Evolutionary conservation across 2,888 invertebrate genomes (phyloP).

Genomic region (Atethmia centrago): DNA sequence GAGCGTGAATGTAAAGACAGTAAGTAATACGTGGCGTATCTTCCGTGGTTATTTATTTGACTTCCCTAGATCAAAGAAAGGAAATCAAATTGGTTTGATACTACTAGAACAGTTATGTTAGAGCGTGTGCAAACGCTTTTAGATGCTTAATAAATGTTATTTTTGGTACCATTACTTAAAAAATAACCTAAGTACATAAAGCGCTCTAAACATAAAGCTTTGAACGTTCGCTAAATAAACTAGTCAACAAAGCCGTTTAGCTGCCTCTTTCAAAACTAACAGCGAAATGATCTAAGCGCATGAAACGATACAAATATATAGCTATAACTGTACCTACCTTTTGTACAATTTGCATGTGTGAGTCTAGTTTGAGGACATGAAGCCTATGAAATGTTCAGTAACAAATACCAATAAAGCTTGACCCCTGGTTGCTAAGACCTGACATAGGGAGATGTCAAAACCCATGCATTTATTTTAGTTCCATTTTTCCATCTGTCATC

Average conservation of each 20-base stretch:
- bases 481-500: background rate
- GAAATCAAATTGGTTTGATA: background rate
- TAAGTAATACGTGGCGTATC: background rate
- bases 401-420: conserved; percentile 11
- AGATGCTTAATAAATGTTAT: background rate
- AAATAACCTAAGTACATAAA: background rate
- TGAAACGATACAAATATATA: conserved; percentile 1
- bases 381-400: conserved; percentile 58
- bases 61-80: background rate
- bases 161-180: background rate
- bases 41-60: background rate
- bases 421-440: background rate
- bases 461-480: background rate
- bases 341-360: conserved; percentile 37
- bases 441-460: background rate
- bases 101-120: background rate
- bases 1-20: background rate
- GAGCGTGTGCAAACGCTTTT: background rate
- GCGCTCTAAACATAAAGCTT: background rate
- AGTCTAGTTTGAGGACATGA: conserved; percentile 52
- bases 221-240: conserved; percentile 4
- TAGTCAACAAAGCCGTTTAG: conserved; percentile 1
- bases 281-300: background rate
- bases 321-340: background rate
- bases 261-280: conserved; percentile 7